Evolutionary conservation across 2,888 invertebrate species (phyloP), one percentile per base, ranked within the genome.

Genomic region (Mythimna impura): DNA sequence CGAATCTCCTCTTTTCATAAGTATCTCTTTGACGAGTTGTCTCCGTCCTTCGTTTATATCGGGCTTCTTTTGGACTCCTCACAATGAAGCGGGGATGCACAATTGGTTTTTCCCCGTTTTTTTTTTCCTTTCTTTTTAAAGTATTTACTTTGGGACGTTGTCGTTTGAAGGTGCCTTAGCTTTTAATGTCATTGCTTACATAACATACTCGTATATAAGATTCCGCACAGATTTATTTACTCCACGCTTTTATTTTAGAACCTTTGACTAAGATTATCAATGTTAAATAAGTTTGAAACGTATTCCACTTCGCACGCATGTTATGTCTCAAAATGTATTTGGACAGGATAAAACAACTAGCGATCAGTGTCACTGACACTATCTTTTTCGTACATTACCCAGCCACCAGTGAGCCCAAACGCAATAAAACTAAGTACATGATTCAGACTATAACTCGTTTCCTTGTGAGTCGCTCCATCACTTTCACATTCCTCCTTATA

Each of bases 401-500:
- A 71, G 57, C 70, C 70, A 66, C 43, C 61, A 72, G 73, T 68
- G 65, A 76, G 67, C 65, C 73, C 66, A 76, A 76, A 71, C 71
- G 68, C 71, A 86, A 86, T 86, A 84, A 86, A 84, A 84, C 90
- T 91, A 92, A 90, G 89, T 89, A 90, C 90, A 88, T 90, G 74
- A 65, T 81, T 81, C 75, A 71, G 70, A 90, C 89, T 90, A 90
- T 89, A 84, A 90, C 90, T 86, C 75, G 82, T 82, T 86, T 83
- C 67, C 79, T 74, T 71, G 79, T 81, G 55, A 81, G 88, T 89
- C 91, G 90, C 92, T 93, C 91, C 91, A 93, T 93, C 93, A 93
- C 91, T 92, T 92, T 90, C 91, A 91, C 90, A 93, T 93, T 91
- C 92, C 90, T 91, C 86, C 90, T 91, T 88, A 90, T 90, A 90